These are phyloP conservation scores for Bombus sibiricus DNA, from an alignment of 1,140 invertebrate genomes.

Conservation along the genomic window DNA sequence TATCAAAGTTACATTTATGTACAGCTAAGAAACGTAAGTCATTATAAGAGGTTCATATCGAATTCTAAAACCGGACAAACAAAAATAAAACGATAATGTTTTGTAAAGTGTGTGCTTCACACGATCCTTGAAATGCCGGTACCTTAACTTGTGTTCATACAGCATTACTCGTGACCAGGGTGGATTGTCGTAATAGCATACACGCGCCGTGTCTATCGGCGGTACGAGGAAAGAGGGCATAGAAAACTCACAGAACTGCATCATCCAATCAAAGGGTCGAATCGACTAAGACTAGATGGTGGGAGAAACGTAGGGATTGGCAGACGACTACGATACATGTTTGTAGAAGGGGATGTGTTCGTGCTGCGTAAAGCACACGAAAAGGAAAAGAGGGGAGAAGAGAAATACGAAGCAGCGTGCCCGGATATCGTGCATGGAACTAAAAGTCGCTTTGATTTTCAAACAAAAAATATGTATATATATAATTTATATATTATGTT, in stretches of 20 bases:
- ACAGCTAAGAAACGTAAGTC: background rate
- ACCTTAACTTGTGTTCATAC: conserved; percentile 54
- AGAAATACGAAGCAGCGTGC: conserved; percentile 56
- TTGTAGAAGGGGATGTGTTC: conserved; percentile 57
- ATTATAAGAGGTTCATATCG: background rate
- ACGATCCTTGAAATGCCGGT: conserved; percentile 33
- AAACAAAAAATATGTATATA: background rate
- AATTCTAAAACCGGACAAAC: conserved; percentile 6
- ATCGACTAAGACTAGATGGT: conserved; percentile 47
- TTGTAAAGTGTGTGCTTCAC: background rate
- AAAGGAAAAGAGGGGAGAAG: conserved; percentile 28
- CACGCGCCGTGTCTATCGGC: conserved; percentile 55
- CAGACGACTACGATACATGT: conserved; percentile 53
- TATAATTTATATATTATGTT: background rate
- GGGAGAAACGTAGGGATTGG: conserved; percentile 57
- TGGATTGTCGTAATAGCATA: conserved; percentile 51
- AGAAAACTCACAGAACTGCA: conserved; percentile 54
- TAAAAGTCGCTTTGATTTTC: background rate
- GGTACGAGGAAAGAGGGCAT: conserved; percentile 58
- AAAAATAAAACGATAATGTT: conserved; percentile 3
- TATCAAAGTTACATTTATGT: background rate
- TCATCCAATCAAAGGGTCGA: conserved; percentile 57
- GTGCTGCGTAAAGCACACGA: conserved; percentile 55
- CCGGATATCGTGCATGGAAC: conserved; percentile 44
- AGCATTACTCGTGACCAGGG: conserved; percentile 51